Conservation (phyloP, 2,113 vertebrate genomes). For the Climacteris rufus region DNA sequence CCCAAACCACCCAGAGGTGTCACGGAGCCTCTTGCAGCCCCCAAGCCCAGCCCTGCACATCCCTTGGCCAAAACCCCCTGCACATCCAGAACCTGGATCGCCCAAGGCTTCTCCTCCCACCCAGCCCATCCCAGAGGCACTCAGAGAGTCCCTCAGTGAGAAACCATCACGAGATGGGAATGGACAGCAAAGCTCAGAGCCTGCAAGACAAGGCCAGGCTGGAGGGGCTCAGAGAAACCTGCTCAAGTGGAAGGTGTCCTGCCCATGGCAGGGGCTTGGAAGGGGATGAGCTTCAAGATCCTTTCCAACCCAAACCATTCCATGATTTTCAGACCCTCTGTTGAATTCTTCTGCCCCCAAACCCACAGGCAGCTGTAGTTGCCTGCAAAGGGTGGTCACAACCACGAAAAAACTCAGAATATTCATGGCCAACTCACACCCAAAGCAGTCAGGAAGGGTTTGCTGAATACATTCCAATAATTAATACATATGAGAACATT, state of each 20-base stretch:
- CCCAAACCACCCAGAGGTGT: neutral
- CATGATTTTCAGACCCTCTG: neutral
- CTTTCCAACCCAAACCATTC: neutral
- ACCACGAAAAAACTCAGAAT: neutral
- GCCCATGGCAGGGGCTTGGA: neutral
- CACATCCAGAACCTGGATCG: neutral
- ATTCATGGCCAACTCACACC: neutral
- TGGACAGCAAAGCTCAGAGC: neutral
- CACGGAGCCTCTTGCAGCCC: neutral
- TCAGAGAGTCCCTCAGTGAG: neutral
- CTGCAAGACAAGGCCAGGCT: neutral
- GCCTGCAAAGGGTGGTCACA: neutral
- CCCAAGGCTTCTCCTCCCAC: neutral
- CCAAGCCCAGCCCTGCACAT: accelerated
- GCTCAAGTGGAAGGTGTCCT: neutral
- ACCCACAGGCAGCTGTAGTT: accelerated
- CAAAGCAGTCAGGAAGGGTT: neutral
- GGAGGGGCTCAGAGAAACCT: neutral
- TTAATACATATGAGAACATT: slow-evolving; percentile 19
- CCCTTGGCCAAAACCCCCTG: neutral
- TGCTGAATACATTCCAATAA: slow-evolving; percentile 35
- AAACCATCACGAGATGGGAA: neutral
- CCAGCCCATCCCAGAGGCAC: neutral
- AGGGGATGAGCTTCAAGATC: neutral
- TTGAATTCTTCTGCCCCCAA: neutral